Conservation (phyloP, 2,113 vertebrate genomes). For the Equus quagga region DNA sequence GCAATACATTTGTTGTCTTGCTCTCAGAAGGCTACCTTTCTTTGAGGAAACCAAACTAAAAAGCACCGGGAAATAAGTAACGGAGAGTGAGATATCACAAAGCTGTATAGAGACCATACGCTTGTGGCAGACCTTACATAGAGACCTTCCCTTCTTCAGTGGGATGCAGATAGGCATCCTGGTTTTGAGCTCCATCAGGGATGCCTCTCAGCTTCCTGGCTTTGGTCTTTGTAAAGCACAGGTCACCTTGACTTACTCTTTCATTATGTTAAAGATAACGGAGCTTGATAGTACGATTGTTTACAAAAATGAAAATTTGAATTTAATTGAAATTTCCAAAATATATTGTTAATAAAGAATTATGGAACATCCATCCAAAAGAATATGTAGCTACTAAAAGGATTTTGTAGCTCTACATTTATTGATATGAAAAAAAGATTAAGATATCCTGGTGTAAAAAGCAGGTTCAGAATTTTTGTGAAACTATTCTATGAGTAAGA, state of each 20-base stretch:
- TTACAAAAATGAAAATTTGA: conserved; percentile 3
- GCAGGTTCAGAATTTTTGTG: neutral
- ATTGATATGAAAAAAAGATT: neutral
- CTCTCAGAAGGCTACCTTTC: neutral
- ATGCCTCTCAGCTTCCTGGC: neutral
- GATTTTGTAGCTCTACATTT: neutral
- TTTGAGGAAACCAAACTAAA: neutral
- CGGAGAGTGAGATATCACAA: neutral
- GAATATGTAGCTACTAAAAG: neutral
- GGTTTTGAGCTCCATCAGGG: neutral
- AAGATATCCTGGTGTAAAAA: neutral
- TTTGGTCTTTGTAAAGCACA: neutral
- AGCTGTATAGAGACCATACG: neutral
- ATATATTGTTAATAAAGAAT: neutral
- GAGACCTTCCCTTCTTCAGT: neutral
- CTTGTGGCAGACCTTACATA: neutral
- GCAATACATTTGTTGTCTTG: neutral
- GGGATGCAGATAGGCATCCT: neutral
- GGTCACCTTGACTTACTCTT: neutral
- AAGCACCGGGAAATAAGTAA: neutral
- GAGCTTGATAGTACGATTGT: conserved; percentile 10
- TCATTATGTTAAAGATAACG: conserved; percentile 27
- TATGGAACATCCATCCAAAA: neutral
- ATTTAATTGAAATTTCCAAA: conserved; percentile 18
- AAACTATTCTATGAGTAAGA: neutral